phyloP scores from a whole-genome alignment of 2,113 vertebrate genomes.

The Mastomys coucha region DNA sequence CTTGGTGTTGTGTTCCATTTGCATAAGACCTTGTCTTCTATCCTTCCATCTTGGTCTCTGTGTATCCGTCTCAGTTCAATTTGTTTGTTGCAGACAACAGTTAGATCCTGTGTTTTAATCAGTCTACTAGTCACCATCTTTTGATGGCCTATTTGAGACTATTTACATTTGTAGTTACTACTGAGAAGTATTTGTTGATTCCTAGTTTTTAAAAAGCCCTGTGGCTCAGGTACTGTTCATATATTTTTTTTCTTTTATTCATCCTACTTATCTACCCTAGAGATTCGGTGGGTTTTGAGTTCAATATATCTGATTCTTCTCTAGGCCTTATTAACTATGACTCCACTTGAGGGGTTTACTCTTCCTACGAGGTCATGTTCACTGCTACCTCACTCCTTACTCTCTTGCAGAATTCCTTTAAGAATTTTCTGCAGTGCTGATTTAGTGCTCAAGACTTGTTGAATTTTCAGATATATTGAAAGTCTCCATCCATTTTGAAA shows the following conservation, averaged over 20 bases:
- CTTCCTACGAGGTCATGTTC: neutral
- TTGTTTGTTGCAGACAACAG: neutral
- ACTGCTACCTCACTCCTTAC: neutral
- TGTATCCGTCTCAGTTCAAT: neutral
- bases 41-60: neutral
- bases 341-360: neutral
- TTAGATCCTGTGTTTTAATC: neutral
- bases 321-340: neutral
- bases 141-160: neutral
- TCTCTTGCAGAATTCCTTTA: neutral
- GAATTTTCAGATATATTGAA: neutral
- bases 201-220: neutral
- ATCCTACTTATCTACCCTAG: neutral
- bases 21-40: neutral
- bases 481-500: neutral
- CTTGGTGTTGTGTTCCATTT: neutral
- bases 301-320: neutral
- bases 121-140: neutral
- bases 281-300: neutral
- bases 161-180: neutral
- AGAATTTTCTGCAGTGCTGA: neutral
- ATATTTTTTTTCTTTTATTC: neutral
- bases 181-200: neutral
- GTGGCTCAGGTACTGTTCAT: neutral
- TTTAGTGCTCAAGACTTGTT: neutral